Conservation (phyloP, 2,113 vertebrate species). For the Sylvilagus bachmani region DNA sequence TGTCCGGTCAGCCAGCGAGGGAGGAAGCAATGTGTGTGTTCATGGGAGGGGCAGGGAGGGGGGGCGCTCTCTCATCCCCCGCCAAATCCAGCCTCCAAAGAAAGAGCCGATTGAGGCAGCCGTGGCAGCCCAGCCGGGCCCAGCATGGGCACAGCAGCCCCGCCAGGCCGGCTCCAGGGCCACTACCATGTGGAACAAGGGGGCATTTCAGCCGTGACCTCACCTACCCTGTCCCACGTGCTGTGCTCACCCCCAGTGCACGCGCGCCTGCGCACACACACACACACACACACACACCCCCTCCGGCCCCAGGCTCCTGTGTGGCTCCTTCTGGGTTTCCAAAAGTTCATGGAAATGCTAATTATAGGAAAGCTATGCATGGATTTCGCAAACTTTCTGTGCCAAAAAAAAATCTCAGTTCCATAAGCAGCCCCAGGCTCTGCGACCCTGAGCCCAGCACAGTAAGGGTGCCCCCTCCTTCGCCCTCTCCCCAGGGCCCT, state of each 20-base stretch:
- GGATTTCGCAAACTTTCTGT: no score
- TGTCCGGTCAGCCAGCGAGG: slow-evolving; percentile 67
- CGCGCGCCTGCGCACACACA: no score
- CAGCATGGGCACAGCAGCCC: background rate
- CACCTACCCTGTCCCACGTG: background rate
- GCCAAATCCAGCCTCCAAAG: slow-evolving; percentile 62
- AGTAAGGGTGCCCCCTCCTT: background rate
- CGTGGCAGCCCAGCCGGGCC: background rate
- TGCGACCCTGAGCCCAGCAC: background rate
- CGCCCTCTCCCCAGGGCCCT: background rate
- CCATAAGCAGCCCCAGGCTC: background rate
- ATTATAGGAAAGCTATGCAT: no score
- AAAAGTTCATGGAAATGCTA: no score
- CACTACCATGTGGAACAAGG: slow-evolving; percentile 57
- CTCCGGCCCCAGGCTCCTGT: fast-evolving
- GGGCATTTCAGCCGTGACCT: slow-evolving; percentile 29
- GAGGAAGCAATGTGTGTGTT: slow-evolving; percentile 61
- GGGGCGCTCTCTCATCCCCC: background rate
- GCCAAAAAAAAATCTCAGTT: background rate
- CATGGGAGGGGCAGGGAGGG: background rate
- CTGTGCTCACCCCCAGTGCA: background rate
- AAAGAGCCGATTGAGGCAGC: slow-evolving; percentile 56
- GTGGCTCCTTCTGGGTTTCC: no score
- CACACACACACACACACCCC: no score
- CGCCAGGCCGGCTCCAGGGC: slow-evolving; percentile 57